A percentile compares a stretch with the other conserved stretches of the same genome.
These are phyloP conservation scores for Loriculus beryllinus DNA, from an alignment of 2,797 vertebrate species.

Conservation along the genomic window DNA sequence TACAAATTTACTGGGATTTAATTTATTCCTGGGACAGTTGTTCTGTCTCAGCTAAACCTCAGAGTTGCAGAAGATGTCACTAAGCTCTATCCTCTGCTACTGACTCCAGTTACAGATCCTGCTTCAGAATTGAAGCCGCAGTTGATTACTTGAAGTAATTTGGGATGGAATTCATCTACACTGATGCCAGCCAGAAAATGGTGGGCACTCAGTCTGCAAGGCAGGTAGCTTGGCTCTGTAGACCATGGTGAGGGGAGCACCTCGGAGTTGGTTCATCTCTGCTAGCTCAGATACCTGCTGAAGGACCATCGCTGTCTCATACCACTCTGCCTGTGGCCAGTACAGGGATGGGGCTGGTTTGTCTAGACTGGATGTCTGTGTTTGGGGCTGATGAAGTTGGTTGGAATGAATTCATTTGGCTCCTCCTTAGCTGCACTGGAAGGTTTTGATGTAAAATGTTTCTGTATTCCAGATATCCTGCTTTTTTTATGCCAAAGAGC, in stretches of 20 bases:
- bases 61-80: not conserved
- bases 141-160: constrained; percentile 66
- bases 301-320: not conserved
- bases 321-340: not conserved
- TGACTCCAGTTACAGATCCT: constrained; percentile 39
- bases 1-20: not conserved
- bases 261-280: not conserved
- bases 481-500: constrained; percentile 58
- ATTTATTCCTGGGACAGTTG: not conserved
- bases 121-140: constrained; percentile 60
- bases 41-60: constrained; percentile 28
- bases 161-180: constrained; percentile 29
- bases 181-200: not conserved
- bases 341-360: not conserved
- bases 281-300: not conserved
- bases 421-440: constrained; percentile 47
- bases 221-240: not conserved
- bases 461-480: constrained; percentile 64
- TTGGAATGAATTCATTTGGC: not conserved
- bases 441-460: constrained; percentile 64
- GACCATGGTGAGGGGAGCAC: not conserved
- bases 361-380: not conserved
- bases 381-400: not conserved
- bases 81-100: not conserved
- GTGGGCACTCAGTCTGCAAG: not conserved